Base-by-base conservation (phyloP, 2,113 vertebrate species). In the Ammodytes marinus region DNA sequence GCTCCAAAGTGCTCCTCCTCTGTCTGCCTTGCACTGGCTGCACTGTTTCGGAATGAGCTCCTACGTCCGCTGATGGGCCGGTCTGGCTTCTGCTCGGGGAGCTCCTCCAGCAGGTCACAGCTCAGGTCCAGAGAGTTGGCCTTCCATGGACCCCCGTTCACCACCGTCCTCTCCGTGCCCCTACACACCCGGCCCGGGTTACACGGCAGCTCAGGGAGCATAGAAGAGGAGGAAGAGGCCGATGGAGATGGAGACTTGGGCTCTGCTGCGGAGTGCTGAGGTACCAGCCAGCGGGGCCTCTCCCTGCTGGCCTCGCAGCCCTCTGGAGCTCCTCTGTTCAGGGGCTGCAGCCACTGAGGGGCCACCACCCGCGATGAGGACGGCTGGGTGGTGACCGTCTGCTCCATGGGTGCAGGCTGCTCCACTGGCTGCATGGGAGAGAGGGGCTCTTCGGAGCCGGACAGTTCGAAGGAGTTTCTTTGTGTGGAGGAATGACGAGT, bases 341-440 rank as follows among this genome's bases (percentile, higher is more conserved):
- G 82, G 10, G 97, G 92, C 69, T 96, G 95, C 12, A 98, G 89
- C 96, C 96, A 98, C 77, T 95, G 91, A 0, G 97, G 96, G 13
- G 95, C 19, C 63, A 90, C 92, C 2, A 90, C 92, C 2, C 91
- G 78, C 40, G 89, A 91, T 3, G 93, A 92, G 9, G 93, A 69
- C 0, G 93, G 92, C 86, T 95, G 95, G 37, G 92, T 93, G 72
- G 94, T 95, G 66, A 95, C 92, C 6, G 94, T 87, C 78, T 92
- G 95, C 83, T 95, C 93, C 0, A 59, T 81, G 49, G 92, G 67
- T 4, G 52, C 88, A 19, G 92, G 71, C 63, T 86, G 94, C 69
- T 95, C 96, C 86, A 88, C 92, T 74, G 95, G 95, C 40, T 95
- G 88, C 0, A 87, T 92, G 79, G 93, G 79, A 13, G 80, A 78